Conservation (phyloP, 1,140 invertebrate species). For the Megalopta genalis region DNA sequence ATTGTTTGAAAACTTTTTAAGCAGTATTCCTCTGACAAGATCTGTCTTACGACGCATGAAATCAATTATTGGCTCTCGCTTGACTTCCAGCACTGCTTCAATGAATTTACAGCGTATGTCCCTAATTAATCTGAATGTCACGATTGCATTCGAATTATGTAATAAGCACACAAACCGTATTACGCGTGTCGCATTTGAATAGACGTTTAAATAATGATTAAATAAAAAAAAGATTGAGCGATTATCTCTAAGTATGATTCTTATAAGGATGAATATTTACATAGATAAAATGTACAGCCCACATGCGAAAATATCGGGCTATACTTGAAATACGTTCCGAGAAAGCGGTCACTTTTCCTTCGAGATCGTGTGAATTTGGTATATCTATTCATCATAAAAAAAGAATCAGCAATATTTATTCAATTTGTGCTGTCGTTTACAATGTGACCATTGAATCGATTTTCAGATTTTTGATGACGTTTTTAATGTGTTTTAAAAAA, state of each 20-base stretch:
- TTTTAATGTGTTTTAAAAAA: not conserved
- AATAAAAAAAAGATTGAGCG: constrained; percentile 25
- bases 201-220: constrained; percentile 36
- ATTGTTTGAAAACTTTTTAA: constrained; percentile 25
- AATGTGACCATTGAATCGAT: constrained; percentile 24
- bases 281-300: constrained; percentile 43
- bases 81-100: constrained; percentile 43
- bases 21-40: constrained; percentile 27
- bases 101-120: constrained; percentile 44
- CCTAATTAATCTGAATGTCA: constrained; percentile 50
- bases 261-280: constrained; percentile 41
- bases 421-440: not conserved
- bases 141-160: constrained; percentile 49
- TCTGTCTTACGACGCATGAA: constrained; percentile 12
- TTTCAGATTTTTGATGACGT: not conserved
- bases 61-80: constrained; percentile 42
- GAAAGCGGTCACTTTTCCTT: constrained; percentile 21
- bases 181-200: constrained; percentile 37
- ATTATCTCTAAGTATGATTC: constrained; percentile 44
- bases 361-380: constrained; percentile 3
- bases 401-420: not conserved
- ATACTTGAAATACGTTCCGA: constrained; percentile 31
- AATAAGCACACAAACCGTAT: constrained; percentile 38
- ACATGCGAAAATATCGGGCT: constrained; percentile 46
- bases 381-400: constrained; percentile 10